Evolutionary conservation across 64 coral and sea anemone genomes (phyloP).

Genomic region (Pocillopora verrucosa): DNA sequence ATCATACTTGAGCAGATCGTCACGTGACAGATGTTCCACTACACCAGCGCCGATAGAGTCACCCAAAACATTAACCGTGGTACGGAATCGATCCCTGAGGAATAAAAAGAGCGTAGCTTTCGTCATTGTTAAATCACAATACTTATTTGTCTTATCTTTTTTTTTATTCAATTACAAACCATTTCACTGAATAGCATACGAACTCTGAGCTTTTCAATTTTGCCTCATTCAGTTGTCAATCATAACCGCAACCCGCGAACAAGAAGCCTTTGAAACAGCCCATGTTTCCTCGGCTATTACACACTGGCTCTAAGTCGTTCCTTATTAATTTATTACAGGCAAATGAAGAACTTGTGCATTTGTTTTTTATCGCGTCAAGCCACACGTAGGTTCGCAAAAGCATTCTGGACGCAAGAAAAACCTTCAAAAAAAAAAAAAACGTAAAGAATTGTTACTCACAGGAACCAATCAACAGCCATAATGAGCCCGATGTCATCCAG

Average conservation of each 20-base stretch:
- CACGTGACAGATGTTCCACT: conserved; percentile 67
- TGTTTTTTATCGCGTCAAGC: too few relatives aligned
- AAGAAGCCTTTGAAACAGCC: too few relatives aligned
- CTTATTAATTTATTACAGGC: too few relatives aligned
- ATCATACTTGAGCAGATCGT: conserved; percentile 52
- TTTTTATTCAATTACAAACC: too few relatives aligned
- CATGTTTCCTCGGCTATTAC: too few relatives aligned
- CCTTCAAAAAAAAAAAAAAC: background rate
- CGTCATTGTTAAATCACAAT: background rate
- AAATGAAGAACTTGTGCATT: too few relatives aligned
- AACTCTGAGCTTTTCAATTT: too few relatives aligned
- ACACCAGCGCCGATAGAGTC: conserved; percentile 70
- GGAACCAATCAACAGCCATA: conserved; percentile 86
- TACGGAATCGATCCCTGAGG: conserved; percentile 77
- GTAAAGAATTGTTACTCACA: conserved; percentile 50
- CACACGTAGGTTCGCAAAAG: background rate
- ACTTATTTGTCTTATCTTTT: background rate
- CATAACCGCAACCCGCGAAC: too few relatives aligned
- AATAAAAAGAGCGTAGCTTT: background rate
- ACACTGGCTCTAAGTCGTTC: too few relatives aligned
- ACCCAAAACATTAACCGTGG: conserved; percentile 75
- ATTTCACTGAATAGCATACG: too few relatives aligned
- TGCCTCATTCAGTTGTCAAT: too few relatives aligned
- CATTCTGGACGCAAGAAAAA: background rate
- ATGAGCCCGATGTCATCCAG: conserved; percentile 83